Evolutionary conservation across 2,113 vertebrate species (phyloP), one percentile per base, ranked within the genome.

Genomic region (Ailuropoda melanoleuca): DNA sequence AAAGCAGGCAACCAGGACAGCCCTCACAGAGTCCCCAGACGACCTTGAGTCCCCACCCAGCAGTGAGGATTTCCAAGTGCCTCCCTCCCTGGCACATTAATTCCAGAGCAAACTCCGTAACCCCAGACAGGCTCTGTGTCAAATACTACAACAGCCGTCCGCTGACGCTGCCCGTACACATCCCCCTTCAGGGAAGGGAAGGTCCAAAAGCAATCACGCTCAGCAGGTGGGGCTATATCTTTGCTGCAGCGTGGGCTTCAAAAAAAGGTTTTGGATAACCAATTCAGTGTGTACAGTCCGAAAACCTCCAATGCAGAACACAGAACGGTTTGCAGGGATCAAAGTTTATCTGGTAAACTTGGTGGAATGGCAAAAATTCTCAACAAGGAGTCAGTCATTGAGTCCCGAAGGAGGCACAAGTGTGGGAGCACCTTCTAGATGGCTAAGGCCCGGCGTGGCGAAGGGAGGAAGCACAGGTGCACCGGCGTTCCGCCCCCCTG

Each of bases 91-190:
- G 37, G 70, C 21, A 0, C 37, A 74, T 96, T 96, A 87, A 72
- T 43, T 64, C 77, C 31, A 6, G 19, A 56, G 29, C 87, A 90
- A 87, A 56, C 93, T 82, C 62, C 92, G 89, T 68, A 92, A 87
- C 80, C 74, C 37, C 24, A 81, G 1, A 10, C 14, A 55, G 83
- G 50, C 56, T 91, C 72, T 6, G 19, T 53, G 78, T 64, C 53
- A 39, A 37, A 53, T 4, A 23, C 93, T 48, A 18, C 26, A 24
- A 46, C 23, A 78, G 64, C 37, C 58, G 29, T 2, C 7, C 9
- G 78, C 37, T 48, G 56, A 58, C 13, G 87, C 89, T 93, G 23
- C 92, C 97, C 68, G 88, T 78, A 90, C 92, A 85, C 56, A 23
- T 37, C 58, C 85, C 80, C 90, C 58, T 82, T 70, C 70, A 68